Evolutionary conservation across 1,140 invertebrate species (phyloP), one percentile per base, ranked within the genome.

Genomic region (Eufriesea mexicana): DNA sequence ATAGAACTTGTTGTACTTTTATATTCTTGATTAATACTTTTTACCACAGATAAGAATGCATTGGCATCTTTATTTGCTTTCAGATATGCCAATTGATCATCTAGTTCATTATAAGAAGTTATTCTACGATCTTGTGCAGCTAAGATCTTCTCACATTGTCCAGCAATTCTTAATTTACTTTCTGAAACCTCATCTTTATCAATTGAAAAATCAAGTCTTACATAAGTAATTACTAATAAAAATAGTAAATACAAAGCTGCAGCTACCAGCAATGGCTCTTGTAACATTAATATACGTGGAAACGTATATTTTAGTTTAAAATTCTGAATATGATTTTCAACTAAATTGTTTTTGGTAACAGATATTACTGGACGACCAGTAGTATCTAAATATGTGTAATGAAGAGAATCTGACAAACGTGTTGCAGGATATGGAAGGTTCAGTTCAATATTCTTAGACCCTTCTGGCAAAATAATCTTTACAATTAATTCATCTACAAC

Each of bases 301-400:
- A 99, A 99, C 59, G 96, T 97, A 91, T 99, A 99, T 74, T 96
- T 96, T 23, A 99, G 93, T 94, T 97, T 96, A 83, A 97, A 96
- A 92, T 98, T 97, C 94, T 99, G 98, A 92, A 99, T 99, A 90
- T 99, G 99, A 91, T 98, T 98, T 89, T 99, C 98, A 0, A 99
- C 98, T 51, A 99, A 93, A 95, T 99, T 99, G 5, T 94, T 96
- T 91, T 99, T 99, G 23, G 95, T 95, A 23, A 99, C 95, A 18
- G 97, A 96, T 70, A 99, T 95, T 0, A 99, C 98, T 5, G 98
- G 97, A 70, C 99, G 96, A 2, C 99, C 99, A 85, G 97, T 96
- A 4, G 98, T 98, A 93, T 99, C 99, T 88, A 99, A 95, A 92
- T 99, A 99, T 42, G 99, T 99, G 90, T 96, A 98, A 88, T 99